A percentile compares a stretch with the other conserved stretches of the same genome.
Evolutionary conservation across 2,888 invertebrate species (phyloP).

Genomic region (Hypomecis punctinalis): DNA sequence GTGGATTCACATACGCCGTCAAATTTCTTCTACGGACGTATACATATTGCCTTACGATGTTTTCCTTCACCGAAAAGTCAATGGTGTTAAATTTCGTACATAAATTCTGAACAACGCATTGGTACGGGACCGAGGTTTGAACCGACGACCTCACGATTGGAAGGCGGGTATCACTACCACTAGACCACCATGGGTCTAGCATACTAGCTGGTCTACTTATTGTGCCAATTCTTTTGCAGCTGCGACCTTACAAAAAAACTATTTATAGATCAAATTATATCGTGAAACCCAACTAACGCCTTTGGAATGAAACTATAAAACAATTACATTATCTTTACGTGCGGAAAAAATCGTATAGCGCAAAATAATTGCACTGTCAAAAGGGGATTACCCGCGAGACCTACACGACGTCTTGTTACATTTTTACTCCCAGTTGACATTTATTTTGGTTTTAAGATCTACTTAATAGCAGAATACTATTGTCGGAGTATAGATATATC

Average conservation of each 20-base stretch:
- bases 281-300: constrained; percentile 1
- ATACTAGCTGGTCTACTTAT: too few relatives aligned
- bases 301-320: constrained; percentile 29
- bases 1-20: too few relatives aligned
- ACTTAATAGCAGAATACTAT: constrained; percentile 24
- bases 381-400: constrained; percentile 37
- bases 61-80: too few relatives aligned
- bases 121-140: too few relatives aligned
- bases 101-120: too few relatives aligned
- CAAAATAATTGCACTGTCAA: constrained; percentile 43
- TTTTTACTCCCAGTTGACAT: constrained; percentile 20
- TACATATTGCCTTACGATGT: too few relatives aligned
- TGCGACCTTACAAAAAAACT: not conserved
- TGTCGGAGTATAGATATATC: not conserved
- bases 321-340: constrained; percentile 28
- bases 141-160: too few relatives aligned
- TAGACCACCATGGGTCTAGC: too few relatives aligned
- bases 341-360: constrained; percentile 38
- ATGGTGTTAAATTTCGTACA: too few relatives aligned
- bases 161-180: too few relatives aligned
- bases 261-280: not conserved
- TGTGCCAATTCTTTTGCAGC: too few relatives aligned
- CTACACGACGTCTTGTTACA: constrained; percentile 14
- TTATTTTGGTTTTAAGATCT: constrained; percentile 17
- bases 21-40: too few relatives aligned